Evolutionary conservation across 2,888 invertebrate species (phyloP), one percentile per base, ranked within the genome.

Genomic region (Tetramorium bicarinatum): DNA sequence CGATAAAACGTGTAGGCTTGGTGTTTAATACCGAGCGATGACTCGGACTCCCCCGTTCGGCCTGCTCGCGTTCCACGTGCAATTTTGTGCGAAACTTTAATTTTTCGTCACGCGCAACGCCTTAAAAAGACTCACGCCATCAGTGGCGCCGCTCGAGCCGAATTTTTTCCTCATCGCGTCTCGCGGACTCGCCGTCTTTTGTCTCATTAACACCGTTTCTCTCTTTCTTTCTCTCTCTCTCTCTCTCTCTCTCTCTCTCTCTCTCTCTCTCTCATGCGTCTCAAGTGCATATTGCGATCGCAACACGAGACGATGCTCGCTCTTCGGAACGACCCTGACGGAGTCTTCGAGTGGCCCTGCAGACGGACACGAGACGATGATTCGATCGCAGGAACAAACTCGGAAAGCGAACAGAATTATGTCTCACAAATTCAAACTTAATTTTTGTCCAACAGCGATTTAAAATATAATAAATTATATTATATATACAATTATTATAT

Each of bases 311-410:
- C 76, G 88, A 80, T 87, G 82, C 80, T 88, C 88, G 77, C 69
- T 88, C 87, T 85, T 80, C 34, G 79, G 83, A 87, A 87, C 83
- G 87, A 88, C 84, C 82, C 85, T 88, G 87, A 87, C 76, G 86
- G 74, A 84, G 74, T 75, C 77, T 54, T 77, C 44, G 79, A 82
- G 71, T 75, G 49, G 77, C 21, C 81, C 64, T 21, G 77, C 88
- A 86, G 86, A 88, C 83, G 71, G 49, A 44, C 64, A 62, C 71
- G 84, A 88, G 84, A 88, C 87, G 38, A 77, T 21, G 41, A 66
- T 49, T 66, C 66, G 66, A 64, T 64, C 25, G 77, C 64, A 52
- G 25, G 38, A 76, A 41, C 54, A 56, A 47, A 47, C 11, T 47
- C 29, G 4, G 61, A 44, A 44, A 59, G n/a, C 15, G 34, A 47